phyloP scores from a whole-genome alignment of 2,113 vertebrate species.

The Percina caprodes region DNA sequence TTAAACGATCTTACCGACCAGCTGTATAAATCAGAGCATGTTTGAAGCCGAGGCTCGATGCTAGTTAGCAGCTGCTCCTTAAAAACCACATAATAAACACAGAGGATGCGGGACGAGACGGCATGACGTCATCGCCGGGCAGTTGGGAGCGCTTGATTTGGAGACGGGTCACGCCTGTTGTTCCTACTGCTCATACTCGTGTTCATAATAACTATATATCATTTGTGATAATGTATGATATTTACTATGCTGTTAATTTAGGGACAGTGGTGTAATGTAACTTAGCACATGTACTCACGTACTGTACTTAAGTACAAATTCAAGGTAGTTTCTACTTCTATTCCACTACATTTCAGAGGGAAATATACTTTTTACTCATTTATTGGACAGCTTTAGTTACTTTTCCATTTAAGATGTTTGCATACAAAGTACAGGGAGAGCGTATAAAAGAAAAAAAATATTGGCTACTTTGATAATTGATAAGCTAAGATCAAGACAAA shows the following conservation, averaged over 20 bases:
- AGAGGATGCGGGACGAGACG: conserved; percentile 14
- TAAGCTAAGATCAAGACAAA: no score
- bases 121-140: conserved; percentile 58
- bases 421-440: no score
- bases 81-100: conserved; percentile 71
- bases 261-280: background rate
- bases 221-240: no score
- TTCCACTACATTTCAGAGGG: background rate
- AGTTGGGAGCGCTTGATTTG: conserved; percentile 23
- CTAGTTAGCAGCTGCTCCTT: conserved; percentile 62
- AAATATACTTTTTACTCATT: no score
- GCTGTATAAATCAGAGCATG: conserved; percentile 76
- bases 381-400: no score
- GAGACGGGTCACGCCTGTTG: conserved; percentile 3
- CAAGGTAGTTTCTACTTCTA: background rate
- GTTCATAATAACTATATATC: background rate
- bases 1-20: conserved; percentile 61
- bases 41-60: conserved; percentile 46
- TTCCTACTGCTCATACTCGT: background rate
- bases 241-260: background rate
- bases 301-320: background rate
- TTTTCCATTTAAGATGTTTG: no score
- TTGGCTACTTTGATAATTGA: no score
- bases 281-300: background rate
- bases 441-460: no score